Evolutionary conservation across 2,888 invertebrate genomes (phyloP), one percentile per base, ranked within the genome.

Genomic region (Clusia tigrina): DNA sequence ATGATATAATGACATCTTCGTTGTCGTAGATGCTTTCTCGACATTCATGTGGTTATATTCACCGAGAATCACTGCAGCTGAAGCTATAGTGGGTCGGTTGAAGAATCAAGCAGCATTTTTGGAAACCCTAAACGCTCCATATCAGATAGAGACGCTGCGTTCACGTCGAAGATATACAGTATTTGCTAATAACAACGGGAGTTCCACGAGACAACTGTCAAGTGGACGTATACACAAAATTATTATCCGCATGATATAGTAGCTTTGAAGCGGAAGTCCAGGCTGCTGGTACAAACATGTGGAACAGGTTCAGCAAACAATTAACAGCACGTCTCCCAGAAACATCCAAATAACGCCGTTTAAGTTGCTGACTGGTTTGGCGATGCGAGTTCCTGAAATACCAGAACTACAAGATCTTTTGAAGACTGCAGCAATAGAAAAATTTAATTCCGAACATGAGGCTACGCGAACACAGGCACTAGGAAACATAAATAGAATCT

Each of bases 11-110:
- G 5, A 17, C 48, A 48, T 48, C 6, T 48, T 48, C 5, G 48
- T 48, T 17, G n/a, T 48, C 5, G n/a, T 48, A 5, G 48, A 48
- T n/a, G 48, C 6, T 0, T 80, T 77, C 48, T 75, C 77, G 0
- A 81, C 79, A 56, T 80, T 79, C 68, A 64, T 66, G 0, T 81
- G 81, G 78, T 18, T 81, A 0, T 79, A 69, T 55, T 77, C 79
- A 0, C 69, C 67, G 0, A 78, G 75, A 60, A 64, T 66, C 2
- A 71, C 71, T 1, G 63, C 70, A 1, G 58, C 69, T 2, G 68
- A 66, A 32, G 80, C 82, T 51, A 73, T 72, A 0, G 1, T 81
- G n/a, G 46, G 69, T 1, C 77, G 74, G 58, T 52, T 80, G n/a
- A 53, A 32, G 24, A 60, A 24, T 17, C 58, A 63, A 53, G 52